A percentile compares a stretch with the other conserved stretches of the same genome.
Conservation (phyloP, 2,888 invertebrate species). For the Drosophila vallismaia region DNA sequence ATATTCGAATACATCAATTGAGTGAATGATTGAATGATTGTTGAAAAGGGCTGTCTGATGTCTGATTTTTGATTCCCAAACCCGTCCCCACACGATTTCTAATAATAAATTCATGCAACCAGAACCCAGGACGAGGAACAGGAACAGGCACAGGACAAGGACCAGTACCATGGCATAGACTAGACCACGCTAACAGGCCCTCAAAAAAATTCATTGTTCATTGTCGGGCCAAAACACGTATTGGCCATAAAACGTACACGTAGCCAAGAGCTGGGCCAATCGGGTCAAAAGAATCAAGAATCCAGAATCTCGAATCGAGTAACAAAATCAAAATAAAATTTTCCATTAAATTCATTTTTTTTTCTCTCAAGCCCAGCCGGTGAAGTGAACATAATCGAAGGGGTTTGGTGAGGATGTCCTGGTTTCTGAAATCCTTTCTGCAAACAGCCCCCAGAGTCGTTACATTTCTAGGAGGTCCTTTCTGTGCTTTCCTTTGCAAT, state of each 20-base stretch:
- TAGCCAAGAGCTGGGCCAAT: slow-evolving; percentile 34
- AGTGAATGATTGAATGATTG: slow-evolving; percentile 75
- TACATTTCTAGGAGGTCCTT: neutral
- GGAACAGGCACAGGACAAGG: too few species aligned
- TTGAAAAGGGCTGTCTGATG: slow-evolving; percentile 57
- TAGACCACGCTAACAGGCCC: too few species aligned
- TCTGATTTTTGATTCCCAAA: slow-evolving; percentile 4
- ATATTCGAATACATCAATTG: slow-evolving; percentile 73
- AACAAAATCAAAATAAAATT: slow-evolving; percentile 46
- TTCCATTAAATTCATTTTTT: slow-evolving; percentile 36
- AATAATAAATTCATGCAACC: slow-evolving; percentile 33
- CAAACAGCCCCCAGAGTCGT: slow-evolving; percentile 13
- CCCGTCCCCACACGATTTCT: slow-evolving; percentile 17
- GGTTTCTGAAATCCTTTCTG: slow-evolving; percentile 22
- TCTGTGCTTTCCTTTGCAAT: neutral
- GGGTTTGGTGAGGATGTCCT: neutral
- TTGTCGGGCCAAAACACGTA: slow-evolving; percentile 63
- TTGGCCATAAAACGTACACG: slow-evolving; percentile 69
- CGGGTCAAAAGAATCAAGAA: slow-evolving; percentile 23
- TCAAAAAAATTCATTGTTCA: slow-evolving; percentile 17
- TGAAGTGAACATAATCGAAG: slow-evolving; percentile 23
- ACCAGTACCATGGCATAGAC: too few species aligned
- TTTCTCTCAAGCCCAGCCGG: neutral
- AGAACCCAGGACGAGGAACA: neutral
- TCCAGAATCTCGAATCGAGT: neutral